Base-by-base conservation (phyloP, 2,888 invertebrate genomes). In the Leucoma salicis region DNA sequence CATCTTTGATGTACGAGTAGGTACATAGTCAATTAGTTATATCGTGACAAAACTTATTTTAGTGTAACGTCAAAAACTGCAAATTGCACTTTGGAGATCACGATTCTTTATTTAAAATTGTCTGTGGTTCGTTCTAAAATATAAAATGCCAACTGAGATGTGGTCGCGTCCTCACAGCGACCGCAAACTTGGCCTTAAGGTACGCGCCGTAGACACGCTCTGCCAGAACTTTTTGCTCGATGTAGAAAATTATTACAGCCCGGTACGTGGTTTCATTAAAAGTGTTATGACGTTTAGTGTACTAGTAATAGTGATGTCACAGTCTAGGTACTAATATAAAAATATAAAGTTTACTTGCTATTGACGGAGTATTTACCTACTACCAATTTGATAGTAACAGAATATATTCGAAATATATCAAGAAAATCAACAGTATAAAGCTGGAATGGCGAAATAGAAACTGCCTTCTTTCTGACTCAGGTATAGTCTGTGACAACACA, bases 191-290 rank as follows among this genome's bases (percentile, higher is more conserved):
- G 39, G 60, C 63, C 60, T 44, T 44, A 40, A 50, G 62, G 60
- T 43, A 48, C 40, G 36, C 36, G 53, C 57, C 48, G 55, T 60
- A 55, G 57, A 60, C 61, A 66, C 62, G 53, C 44, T 43, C 42
- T 33, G 42, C 46, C 52, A 37, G 46, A 54, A 66, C 57, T 69
- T 72, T 73, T 69, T 70, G 65, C 65, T 62, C 58, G 46, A 63
- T 63, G 67, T 63, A 67, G 66, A 70, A 74, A 71, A 65, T 74
- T 72, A 74, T 76, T 75, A 75, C 58, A 41, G 49, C 29, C 42
- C 37, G 18, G 64, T 63, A 74, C 76, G 75, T 75, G 77, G 67
- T 68, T 69, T 59, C 71, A 77, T 77, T 76, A 73, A 67, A 61
- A 64, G 58, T 53, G 47, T 74, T 75, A 72, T 68, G 58, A 58